Evolutionary conservation across 2,888 invertebrate genomes (phyloP).

Genomic region (Drosophila hawaiiensis): DNA sequence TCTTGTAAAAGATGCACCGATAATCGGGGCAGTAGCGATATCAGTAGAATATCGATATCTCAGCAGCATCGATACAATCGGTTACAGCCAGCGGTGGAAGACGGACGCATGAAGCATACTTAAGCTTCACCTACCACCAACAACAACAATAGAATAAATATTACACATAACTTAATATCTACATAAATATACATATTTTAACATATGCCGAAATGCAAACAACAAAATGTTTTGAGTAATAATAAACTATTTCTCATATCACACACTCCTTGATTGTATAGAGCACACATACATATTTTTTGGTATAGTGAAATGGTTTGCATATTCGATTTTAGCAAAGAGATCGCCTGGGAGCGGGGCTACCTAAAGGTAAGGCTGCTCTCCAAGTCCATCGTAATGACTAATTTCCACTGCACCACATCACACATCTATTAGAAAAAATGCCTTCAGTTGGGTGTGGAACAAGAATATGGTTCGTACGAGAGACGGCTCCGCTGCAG

Average conservation of each 20-base stretch:
- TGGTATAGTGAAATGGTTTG: neutral
- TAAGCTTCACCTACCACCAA: too few species aligned
- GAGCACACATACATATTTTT: neutral
- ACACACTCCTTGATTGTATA: conserved; percentile 9
- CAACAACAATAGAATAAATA: neutral
- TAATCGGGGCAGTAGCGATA: neutral
- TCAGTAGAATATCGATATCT: neutral
- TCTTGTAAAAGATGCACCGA: neutral
- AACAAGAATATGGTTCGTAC: conserved; percentile 47
- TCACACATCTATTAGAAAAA: conserved; percentile 19
- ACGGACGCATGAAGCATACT: too few species aligned
- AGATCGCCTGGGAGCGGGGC: conserved; percentile 35
- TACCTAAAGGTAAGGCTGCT: conserved; percentile 37
- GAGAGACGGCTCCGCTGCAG: conserved; percentile 38
- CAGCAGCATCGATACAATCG: neutral
- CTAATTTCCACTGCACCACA: neutral
- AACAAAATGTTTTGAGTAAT: too few species aligned
- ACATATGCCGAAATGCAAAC: neutral
- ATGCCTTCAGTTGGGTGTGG: conserved; percentile 47
- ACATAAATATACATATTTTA: neutral
- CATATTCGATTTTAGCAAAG: conserved; percentile 25
- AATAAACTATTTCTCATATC: conserved; percentile 2
- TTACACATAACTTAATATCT: neutral
- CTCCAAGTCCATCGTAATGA: too few species aligned
- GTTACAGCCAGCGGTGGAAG: too few species aligned